Base-by-base conservation (phyloP, 2,797 vertebrate genomes). In the Halcyon smyrnensis region DNA sequence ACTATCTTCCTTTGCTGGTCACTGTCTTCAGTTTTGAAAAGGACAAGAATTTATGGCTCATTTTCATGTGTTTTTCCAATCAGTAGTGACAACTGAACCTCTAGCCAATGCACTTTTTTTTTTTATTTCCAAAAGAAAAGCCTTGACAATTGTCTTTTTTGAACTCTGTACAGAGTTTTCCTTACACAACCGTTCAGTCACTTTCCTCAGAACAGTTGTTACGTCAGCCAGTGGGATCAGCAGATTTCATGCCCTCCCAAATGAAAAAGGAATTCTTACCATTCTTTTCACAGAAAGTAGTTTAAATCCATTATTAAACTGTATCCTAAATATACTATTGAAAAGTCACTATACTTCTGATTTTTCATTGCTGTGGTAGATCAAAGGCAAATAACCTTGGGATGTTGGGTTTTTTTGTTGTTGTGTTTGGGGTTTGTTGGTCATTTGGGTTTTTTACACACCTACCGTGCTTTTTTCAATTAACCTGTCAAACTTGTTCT, bases 21-120 rank as follows among this genome's bases (percentile, higher is more conserved):
- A 76, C 39, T 92, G 54, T 59, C 41, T 68, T 84, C 45, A 48
- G n/a, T 39, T 71, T 84, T 85, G n/a, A 60, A 82, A 90, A 68
- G 48, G n/a, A 69, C 59, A 60, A 65, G 54, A 77, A 63, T 56
- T 64, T 67, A n/a, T 73, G 84, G 83, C 19, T 64, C 6, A 28
- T 56, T 90, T 57, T 51, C 43, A n/a, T 84, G 64, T 86, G 75
- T 84, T 94, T 94, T 95, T 87, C 56, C 37, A 56, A 12, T 87
- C 89, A 92, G 30, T 60, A 63, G 53, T 1, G 0, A 53, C 46
- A 75, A 75, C 56, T 36, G 63, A 91, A 79, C 57, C 46, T 79
- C 34, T 70, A 53, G 60, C 83, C 83, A 84, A 39, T 19, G 15
- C 15, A 9, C 14, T 54, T 56, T 45, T 78, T 45, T 45, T 80